A percentile compares a stretch with the other conserved stretches of the same genome.
Evolutionary conservation across 2,888 invertebrate genomes (phyloP).

Genomic region (Meteorus cinctellus): DNA sequence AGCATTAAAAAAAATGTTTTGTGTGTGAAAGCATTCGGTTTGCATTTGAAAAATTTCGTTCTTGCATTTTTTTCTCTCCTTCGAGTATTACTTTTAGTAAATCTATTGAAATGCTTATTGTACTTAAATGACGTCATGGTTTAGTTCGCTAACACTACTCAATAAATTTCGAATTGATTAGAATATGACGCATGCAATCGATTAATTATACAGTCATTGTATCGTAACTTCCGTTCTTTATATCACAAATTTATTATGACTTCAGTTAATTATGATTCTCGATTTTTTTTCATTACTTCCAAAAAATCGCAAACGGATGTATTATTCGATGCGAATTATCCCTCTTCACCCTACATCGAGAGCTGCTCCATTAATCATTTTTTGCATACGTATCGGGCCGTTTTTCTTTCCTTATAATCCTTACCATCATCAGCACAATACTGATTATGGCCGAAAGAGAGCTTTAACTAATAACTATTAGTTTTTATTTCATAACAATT

Average conservation of each 20-base stretch:
- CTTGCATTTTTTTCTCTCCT: conserved; percentile 15
- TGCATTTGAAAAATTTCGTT: conserved; percentile 38
- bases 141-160: conserved; percentile 44
- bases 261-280: conserved; percentile 62
- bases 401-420: conserved; percentile 29
- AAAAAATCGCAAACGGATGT: conserved; percentile 49
- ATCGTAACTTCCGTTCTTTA: conserved; percentile 49
- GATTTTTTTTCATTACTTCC: conserved; percentile 42
- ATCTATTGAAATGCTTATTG: conserved; percentile 42
- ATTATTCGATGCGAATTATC: conserved; percentile 52
- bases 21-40: conserved; percentile 35
- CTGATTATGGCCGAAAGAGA: conserved; percentile 42
- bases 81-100: conserved; percentile 15
- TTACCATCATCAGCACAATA: conserved; percentile 32
- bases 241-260: conserved; percentile 59
- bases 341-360: conserved; percentile 40
- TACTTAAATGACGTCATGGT: conserved; percentile 46
- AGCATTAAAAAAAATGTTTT: conserved; percentile 33
- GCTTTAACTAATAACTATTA: conserved; percentile 45
- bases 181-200: conserved; percentile 48
- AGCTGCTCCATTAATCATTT: conserved; percentile 46
- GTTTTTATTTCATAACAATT: conserved; percentile 46
- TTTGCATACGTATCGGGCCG: conserved; percentile 39
- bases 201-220: conserved; percentile 47
- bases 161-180: conserved; percentile 46